phyloP scores from a whole-genome alignment of 2,113 vertebrate species.

The Lepisosteus osseus region DNA sequence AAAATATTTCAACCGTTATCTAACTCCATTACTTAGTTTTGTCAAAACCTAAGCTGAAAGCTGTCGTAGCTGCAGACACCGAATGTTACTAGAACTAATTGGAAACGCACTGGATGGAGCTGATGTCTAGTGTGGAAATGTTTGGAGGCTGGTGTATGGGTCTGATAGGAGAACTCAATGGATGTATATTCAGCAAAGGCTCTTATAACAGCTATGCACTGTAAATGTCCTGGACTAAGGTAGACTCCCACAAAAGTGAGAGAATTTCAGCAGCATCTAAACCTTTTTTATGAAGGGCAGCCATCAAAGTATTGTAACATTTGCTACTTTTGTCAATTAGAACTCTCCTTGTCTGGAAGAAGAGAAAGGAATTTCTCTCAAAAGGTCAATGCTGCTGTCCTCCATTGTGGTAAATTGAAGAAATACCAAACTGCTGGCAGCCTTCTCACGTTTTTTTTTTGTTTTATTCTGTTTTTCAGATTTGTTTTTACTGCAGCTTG shows the following conservation, averaged over 20 bases:
- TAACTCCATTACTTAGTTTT: too few species aligned
- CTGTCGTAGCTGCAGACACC: conserved; percentile 3
- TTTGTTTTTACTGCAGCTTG: background rate
- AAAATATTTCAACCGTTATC: too few species aligned
- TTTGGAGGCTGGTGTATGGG: conserved; percentile 44
- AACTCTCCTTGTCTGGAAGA: conserved; percentile 22
- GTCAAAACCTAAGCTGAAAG: too few species aligned
- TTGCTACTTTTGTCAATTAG: conserved; percentile 51
- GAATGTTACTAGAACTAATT: conserved; percentile 56
- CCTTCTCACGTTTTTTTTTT: conserved; percentile 13
- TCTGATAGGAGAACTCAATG: conserved; percentile 51
- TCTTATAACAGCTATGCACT: conserved; percentile 66
- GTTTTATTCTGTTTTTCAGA: background rate
- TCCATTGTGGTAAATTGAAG: conserved; percentile 14
- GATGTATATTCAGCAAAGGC: conserved; percentile 42
- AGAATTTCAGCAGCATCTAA: conserved; percentile 47
- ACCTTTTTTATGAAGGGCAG: conserved; percentile 44
- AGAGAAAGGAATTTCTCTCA: conserved; percentile 10
- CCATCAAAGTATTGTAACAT: conserved; percentile 47
- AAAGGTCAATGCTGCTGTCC: conserved; percentile 11
- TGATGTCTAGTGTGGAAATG: conserved; percentile 58
- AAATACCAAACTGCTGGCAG: conserved; percentile 13
- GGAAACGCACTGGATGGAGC: conserved; percentile 50
- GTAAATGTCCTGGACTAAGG: conserved; percentile 67
- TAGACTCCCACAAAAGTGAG: conserved; percentile 63